Base-by-base conservation (phyloP, 2,888 invertebrate species). In the Drosophila subquinaria region DNA sequence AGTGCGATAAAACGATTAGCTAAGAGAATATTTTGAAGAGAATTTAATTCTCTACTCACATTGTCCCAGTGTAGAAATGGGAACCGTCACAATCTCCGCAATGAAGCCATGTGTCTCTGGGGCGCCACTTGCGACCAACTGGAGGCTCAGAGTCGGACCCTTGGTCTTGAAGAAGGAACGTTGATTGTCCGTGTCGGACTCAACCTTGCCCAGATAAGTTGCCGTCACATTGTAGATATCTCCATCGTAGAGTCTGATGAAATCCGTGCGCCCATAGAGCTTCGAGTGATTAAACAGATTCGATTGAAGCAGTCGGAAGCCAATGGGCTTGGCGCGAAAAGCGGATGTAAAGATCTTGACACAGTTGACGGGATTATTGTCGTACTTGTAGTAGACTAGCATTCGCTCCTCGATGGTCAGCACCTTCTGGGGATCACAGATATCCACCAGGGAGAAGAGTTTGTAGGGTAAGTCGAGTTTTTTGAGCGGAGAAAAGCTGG, bases 61-160 rank as follows among this genome's bases (percentile, higher is more conserved):
- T 86, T 97, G 96, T 89, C 97, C 97, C 91, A 97, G 96, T 8
- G 96, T 96, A 47, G 98, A 97, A 89, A 98, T 97, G 0, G 99
- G 99, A 43, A 99, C 93, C 0, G 98, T 98, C 0, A 99, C 96
- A 56, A 99, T 95, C 94, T 99, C 99, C 15, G 99, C 99, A 74
- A 99, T 97, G 90, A 99, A 99, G 27, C 99, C 99, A 92, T 98
- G 97, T 15, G 95, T 95, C n/a, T 96, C 96, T 33, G 98, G 97
- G 1, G 99, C 99, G 27, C 99, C 98, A 81, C 98, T 98, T 0
- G 98, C 98, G 89, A 98, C 97, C 20, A 99, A 93, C 89, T 97
- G 96, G 0, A 99, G 94, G 86, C 98, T 98, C 79, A 99, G 93
- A 82, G 97, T 97, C 0, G 97, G 95, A 20, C 96, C 95, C 62